A percentile compares a stretch with the other conserved stretches of the same genome.
phyloP scores from a whole-genome alignment of 2,113 vertebrate genomes.

The Chitala chitala region DNA sequence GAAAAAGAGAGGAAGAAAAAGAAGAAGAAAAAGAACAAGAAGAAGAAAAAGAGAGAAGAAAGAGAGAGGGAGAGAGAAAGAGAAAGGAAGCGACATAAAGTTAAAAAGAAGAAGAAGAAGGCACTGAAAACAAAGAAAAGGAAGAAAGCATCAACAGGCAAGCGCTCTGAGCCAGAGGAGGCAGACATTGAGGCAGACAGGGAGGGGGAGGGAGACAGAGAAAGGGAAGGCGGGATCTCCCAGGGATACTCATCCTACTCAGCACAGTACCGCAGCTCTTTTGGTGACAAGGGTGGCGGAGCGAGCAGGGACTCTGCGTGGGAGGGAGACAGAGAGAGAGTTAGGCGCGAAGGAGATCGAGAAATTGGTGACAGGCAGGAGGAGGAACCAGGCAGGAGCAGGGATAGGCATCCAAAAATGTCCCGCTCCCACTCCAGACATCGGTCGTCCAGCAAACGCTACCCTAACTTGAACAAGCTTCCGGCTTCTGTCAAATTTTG shows the following conservation, averaged over 20 bases:
- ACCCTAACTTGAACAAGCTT: slow-evolving; percentile 68
- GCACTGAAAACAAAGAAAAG: slow-evolving; percentile 63
- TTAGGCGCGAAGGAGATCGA: slow-evolving; percentile 52
- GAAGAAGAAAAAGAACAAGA: slow-evolving; percentile 69
- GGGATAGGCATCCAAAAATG: slow-evolving; percentile 56
- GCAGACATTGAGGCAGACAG: slow-evolving; percentile 61
- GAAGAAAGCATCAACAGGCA: slow-evolving; percentile 56
- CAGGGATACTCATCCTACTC: slow-evolving; percentile 65
- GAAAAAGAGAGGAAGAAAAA: slow-evolving; percentile 67
- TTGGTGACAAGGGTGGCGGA: slow-evolving; percentile 61
- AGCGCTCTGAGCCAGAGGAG: slow-evolving; percentile 64
- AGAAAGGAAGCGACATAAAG: slow-evolving; percentile 62
- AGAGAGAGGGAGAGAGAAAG: slow-evolving; percentile 57
- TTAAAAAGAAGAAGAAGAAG: slow-evolving; percentile 70
- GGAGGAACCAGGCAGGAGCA: slow-evolving; percentile 54
- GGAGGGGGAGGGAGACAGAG: slow-evolving; percentile 59
- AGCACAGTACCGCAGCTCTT: slow-evolving; percentile 55
- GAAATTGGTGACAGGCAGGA: slow-evolving; percentile 54
- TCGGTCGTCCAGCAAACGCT: slow-evolving; percentile 52
- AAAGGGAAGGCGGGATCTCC: slow-evolving; percentile 52
- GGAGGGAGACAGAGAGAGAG: slow-evolving; percentile 62
- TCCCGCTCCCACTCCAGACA: slow-evolving; percentile 47
- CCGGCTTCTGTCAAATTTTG: slow-evolving; percentile 71
- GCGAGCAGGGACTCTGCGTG: slow-evolving; percentile 57
- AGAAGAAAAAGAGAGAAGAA: slow-evolving; percentile 60